phyloP scores from a whole-genome alignment of 2,113 vertebrate species.

The Phycodurus eques region DNA sequence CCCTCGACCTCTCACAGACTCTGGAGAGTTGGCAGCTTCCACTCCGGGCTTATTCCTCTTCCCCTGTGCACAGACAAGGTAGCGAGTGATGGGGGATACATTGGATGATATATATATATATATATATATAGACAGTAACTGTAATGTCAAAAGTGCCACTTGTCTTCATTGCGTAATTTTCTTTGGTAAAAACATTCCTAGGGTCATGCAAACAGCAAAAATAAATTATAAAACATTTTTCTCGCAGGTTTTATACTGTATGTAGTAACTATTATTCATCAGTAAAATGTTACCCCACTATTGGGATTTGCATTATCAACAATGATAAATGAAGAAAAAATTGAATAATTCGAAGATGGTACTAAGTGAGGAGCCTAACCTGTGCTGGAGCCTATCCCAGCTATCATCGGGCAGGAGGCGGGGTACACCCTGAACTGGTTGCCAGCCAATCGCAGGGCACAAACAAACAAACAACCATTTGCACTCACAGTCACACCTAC shows the following conservation, averaged over 20 bases:
- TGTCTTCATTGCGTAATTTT: neutral
- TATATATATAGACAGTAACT: neutral
- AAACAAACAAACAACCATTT: too few species aligned
- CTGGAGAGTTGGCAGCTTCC: slow-evolving; percentile 90
- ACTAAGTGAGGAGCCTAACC: neutral
- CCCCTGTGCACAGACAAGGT: slow-evolving; percentile 73
- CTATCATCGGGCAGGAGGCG: too few species aligned
- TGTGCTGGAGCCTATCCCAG: too few species aligned
- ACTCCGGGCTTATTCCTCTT: slow-evolving; percentile 94
- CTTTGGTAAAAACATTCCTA: neutral
- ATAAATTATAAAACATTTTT: neutral
- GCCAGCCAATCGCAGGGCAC: too few species aligned
- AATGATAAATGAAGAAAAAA: neutral
- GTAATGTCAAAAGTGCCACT: neutral
- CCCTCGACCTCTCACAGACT: slow-evolving; percentile 88
- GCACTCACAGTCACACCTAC: too few species aligned
- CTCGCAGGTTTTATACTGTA: neutral
- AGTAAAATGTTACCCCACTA: neutral
- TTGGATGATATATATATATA: neutral
- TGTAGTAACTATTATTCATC: neutral
- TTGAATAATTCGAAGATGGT: neutral
- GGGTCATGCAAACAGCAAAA: neutral
- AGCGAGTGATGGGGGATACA: slow-evolving; percentile 10
- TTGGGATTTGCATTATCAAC: neutral
- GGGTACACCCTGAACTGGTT: too few species aligned